Evolutionary conservation across 1,140 invertebrate genomes (phyloP), one percentile per base, ranked within the genome.

Genomic region (Formica selysi): DNA sequence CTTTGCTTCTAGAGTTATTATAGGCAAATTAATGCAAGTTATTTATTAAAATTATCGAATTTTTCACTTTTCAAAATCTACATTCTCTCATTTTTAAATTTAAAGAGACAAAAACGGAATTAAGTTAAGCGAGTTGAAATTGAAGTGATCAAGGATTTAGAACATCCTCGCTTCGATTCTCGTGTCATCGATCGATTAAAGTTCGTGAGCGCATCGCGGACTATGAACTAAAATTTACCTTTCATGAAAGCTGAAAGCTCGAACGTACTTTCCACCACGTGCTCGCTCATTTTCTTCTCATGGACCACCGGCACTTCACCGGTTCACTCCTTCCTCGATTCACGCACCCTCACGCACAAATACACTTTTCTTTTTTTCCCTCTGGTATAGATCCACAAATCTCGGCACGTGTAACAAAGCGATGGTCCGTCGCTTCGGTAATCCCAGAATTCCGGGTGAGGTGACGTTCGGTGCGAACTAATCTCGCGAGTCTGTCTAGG

Each of bases 221-320:
- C 29, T 79, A 48, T 26, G 13, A 19, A 29, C 26, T 76, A 70
- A 83, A 87, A 91, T 88, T 93, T 76, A 94, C 94, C 94, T 94
- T 94, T 94, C 62, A 93, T 92, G 64, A 93, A 92, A 84, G 89
- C 90, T 36, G 93, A 91, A 38, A 94, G 88, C 68, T 93, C 91
- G 86, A 89, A 90, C 38, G 89, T 93, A 36, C 91, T 80, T 83
- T 93, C 92, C 80, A 94, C 91, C 90, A 93, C 92, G 91, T 92
- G 93, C 84, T 83, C 62, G 86, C 90, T 90, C 93, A 94, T 94
- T 8, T 85, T 89, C 74, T 61, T 87, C 57, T 64, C 85, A 89
- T 83, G 38, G 44, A 57, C 48, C 51, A 59, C 79, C 68, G 79
- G 73, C 86, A 89, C 74, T 64, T 86, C 62, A 85, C 87, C 22